Percentiles rank a stretch among this genome's conserved stretches.
Conservation (phyloP, 64 coral and sea anemone genomes). For the Pocillopora verrucosa region DNA sequence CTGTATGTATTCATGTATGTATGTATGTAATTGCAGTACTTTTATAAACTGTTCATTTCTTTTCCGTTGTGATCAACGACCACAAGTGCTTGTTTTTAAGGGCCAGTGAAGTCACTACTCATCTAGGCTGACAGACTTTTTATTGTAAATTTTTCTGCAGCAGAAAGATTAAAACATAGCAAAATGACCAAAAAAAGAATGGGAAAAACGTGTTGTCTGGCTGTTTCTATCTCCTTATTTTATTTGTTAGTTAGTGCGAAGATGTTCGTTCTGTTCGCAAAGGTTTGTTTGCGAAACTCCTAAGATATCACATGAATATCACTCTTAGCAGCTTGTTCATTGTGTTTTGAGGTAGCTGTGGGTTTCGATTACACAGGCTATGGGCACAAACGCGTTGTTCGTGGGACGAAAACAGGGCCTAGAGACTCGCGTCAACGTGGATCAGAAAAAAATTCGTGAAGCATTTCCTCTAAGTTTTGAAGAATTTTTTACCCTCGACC, state of each 20-base stretch:
- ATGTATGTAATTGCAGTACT: constrained; percentile 32
- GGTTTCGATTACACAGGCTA: no score
- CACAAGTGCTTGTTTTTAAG: constrained; percentile 33
- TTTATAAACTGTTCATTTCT: constrained; percentile 28
- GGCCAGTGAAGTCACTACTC: constrained; percentile 34
- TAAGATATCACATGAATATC: neutral
- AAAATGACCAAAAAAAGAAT: constrained; percentile 29
- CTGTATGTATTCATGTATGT: neutral
- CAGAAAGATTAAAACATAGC: constrained; percentile 53
- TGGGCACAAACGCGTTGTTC: no score
- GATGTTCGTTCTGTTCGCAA: neutral
- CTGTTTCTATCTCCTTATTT: neutral
- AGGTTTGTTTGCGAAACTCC: neutral
- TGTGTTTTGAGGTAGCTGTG: no score
- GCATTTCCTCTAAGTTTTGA: no score
- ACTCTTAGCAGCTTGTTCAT: no score
- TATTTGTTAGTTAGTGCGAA: neutral
- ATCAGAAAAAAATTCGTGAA: no score
- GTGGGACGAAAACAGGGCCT: no score
- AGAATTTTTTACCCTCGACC: no score
- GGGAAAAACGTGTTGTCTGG: constrained; percentile 21
- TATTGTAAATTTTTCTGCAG: constrained; percentile 56
- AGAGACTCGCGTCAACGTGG: no score
- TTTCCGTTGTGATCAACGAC: constrained; percentile 9
- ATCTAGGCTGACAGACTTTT: constrained; percentile 49